Evolutionary conservation across 2,113 vertebrate species (phyloP).

Genomic region (Gambusia holbrooki): DNA sequence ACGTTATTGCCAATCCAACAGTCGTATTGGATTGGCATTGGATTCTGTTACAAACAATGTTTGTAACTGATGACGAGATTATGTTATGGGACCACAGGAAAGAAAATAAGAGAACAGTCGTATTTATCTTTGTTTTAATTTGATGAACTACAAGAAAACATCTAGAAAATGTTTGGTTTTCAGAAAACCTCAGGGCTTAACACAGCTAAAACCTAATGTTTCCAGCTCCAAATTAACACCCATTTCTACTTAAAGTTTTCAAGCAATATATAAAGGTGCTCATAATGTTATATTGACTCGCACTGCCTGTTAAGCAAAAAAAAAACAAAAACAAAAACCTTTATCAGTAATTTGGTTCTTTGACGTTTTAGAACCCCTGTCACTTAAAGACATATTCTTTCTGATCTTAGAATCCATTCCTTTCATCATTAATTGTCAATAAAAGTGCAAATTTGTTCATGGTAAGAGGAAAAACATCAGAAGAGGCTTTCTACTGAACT

Average conservation of each 20-base stretch:
- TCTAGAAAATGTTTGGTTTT: not conserved
- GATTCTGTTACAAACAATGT: too few relatives aligned
- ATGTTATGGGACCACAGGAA: not conserved
- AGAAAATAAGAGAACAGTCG: not conserved
- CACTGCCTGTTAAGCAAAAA: not conserved
- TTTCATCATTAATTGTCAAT: not conserved
- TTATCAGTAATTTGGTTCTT: not conserved
- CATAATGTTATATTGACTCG: not conserved
- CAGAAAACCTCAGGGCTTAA: conserved; percentile 34
- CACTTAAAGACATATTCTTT: not conserved
- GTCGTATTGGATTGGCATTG: too few relatives aligned
- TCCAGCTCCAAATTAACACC: conserved; percentile 2
- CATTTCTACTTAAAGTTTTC: not conserved
- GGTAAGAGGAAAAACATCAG: not conserved
- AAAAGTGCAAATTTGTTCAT: not conserved
- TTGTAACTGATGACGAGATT: too few relatives aligned
- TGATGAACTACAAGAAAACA: not conserved
- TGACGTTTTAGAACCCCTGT: too few relatives aligned
- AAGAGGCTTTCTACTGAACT: not conserved
- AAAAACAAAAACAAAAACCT: not conserved
- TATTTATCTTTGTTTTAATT: not conserved
- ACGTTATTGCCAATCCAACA: too few relatives aligned
- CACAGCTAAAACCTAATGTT: not conserved
- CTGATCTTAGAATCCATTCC: too few relatives aligned
- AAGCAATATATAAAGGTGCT: conserved; percentile 14